These are phyloP conservation scores for Gonatopus flavifemur DNA, from an alignment of 1,140 invertebrate species.

Conservation along the genomic window DNA sequence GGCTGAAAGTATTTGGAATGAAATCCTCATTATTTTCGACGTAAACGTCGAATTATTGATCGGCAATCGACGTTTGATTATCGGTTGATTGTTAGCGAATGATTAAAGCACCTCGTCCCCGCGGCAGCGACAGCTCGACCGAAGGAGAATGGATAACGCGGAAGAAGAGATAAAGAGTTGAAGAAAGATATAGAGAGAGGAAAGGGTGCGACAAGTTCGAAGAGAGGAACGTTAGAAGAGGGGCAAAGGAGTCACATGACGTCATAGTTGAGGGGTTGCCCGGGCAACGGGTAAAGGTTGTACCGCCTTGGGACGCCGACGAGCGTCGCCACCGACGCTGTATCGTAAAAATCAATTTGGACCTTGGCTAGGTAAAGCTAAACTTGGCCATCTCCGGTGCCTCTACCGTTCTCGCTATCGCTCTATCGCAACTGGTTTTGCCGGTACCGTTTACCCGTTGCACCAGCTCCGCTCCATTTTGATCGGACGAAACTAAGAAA, in stretches of 20 bases:
- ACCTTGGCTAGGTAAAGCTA: conserved; percentile 49
- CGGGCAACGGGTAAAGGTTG: conserved; percentile 46
- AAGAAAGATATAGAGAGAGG: conserved; percentile 1
- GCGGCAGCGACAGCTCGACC: too few relatives aligned
- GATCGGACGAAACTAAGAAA: conserved; percentile 5
- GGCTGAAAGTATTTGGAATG: too few relatives aligned
- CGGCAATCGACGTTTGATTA: too few relatives aligned
- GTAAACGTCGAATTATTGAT: too few relatives aligned
- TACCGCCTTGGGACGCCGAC: conserved; percentile 43
- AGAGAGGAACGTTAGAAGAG: not conserved
- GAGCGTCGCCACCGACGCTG: conserved; percentile 49
- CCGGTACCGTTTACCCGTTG: conserved; percentile 19
- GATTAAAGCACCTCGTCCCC: too few relatives aligned
- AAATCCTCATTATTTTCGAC: too few relatives aligned
- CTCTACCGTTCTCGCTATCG: conserved; percentile 11
- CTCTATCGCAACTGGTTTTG: conserved; percentile 29
- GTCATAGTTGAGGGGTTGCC: conserved; percentile 49
- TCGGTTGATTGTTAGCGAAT: too few relatives aligned
- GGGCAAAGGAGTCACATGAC: conserved; percentile 33
- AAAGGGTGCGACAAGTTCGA: conserved; percentile 5
- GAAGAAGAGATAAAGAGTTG: conserved; percentile 4
- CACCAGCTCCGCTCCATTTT: conserved; percentile 16
- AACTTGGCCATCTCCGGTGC: conserved; percentile 38
- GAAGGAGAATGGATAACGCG: too few relatives aligned
- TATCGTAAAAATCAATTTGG: conserved; percentile 58